Evolutionary conservation across 2,113 vertebrate species (phyloP), one percentile per base, ranked within the genome.

Genomic region (Salvelinus fontinalis): DNA sequence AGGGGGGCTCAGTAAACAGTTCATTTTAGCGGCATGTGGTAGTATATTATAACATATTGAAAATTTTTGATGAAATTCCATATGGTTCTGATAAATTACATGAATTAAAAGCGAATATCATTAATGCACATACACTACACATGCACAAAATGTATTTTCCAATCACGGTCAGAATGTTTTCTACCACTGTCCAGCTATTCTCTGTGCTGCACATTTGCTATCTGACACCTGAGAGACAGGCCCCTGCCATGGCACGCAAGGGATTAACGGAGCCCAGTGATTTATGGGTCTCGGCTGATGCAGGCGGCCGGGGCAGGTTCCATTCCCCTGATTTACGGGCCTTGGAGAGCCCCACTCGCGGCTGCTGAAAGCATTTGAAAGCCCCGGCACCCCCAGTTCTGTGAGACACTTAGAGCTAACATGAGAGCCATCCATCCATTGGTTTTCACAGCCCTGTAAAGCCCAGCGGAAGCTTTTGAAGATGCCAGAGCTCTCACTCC

Each of bases 291-390:
- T 90, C 85, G 78, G 82, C 86, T 86, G 85, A 90, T 88, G 89
- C 83, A 83, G 80, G 88, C 82, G 77, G 89, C 87, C 84, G 80
- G 89, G 90, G 89, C 88, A 83, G 84, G 84, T 88, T 91, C 91
- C 89, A 90, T 89, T 92, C 85, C 70, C 81, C 75, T 93, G 93
- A 94, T 94, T 94, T 94, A 94, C 89, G 85, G 90, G 82, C 87
- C 83, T 75, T 54, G 57, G 86, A 81, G 85, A 88, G 89, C 81
- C 85, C 72, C 85, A 85, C 86, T 89, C 81, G 87, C 78, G 88
- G 87, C 90, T 93, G 93, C 87, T 93, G 89, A 92, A 94, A 91
- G 89, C 91, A 90, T 93, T 90, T 93, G 83, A 93, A 89, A 87
- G 83, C 67, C 73, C 76, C 34, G 7, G 81, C 80, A 86, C 79